Evolutionary conservation across 2,113 vertebrate genomes (phyloP), one percentile per base, ranked within the genome.

Genomic region (Pholis gunnellus): DNA sequence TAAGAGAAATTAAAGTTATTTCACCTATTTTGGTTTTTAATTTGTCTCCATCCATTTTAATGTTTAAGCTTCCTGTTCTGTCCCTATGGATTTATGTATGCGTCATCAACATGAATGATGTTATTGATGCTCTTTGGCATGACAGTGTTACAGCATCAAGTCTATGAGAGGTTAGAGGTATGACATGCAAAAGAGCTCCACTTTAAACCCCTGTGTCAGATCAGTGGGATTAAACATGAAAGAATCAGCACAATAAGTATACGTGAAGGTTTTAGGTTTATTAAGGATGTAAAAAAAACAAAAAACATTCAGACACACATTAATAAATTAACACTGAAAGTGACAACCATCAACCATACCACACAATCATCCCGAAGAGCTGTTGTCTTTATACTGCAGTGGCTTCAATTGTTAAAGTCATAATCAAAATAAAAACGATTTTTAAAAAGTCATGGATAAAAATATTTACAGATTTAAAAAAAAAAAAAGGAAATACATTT

Each of bases 381-480:
- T 13, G 13, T 38, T 34, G 50, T 65, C 57, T 71, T 63, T 79
- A 87, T 82, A 87, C 79, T 85, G 88, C 64, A 71, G 60, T 67
- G 82, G 77, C 69, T 81, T 86, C 22, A 73, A 61, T 42, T 68
- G 25, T 50, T 65, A 18, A 71, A 72, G 42, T 84, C 44, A 70
- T 61, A 66, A 63, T 77, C n/a, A 44, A 72, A 72, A 48, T 77
- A 50, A 9, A 65, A 65, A 42, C 75, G 61, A 48, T 75, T 20
- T 48, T 46, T 46, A 84, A 86, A 85, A 90, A 91, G 87, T 81
- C 71, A 89, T 88, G 92, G 91, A 92, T 92, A 87, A 20, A 75
- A 59, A 63, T 91, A 89, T 93, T 77, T 91, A 94, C 89, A 93
- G 2, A 64, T 86, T 83, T 31, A 29, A 29, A 29, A 29, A 29